Percentiles rank a stretch among this genome's conserved stretches.
Evolutionary conservation across 35 echinoderm and acorn worm genomes (phyloP).

Genomic region (Hemicentrotus pulcherrimus): DNA sequence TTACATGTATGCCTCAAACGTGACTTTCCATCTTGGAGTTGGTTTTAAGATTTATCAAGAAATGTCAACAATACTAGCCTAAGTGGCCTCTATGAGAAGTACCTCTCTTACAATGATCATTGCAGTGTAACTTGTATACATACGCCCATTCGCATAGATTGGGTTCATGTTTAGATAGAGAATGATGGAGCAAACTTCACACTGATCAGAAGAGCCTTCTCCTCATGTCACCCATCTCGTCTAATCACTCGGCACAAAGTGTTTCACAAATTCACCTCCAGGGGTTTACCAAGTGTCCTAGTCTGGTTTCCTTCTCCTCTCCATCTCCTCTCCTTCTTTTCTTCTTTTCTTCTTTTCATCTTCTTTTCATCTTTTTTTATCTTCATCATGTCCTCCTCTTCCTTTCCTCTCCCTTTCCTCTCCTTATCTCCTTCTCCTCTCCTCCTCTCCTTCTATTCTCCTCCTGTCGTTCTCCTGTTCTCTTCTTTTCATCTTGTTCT

Average conservation of each 20-base stretch:
- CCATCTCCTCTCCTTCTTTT: too few species aligned
- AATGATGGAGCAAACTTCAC: background rate
- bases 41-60: too few species aligned
- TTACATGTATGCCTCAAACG: too few species aligned
- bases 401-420: too few species aligned
- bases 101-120: background rate
- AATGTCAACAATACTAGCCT: too few species aligned
- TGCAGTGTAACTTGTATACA: background rate
- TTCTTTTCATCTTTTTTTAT: too few species aligned
- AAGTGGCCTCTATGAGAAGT: background rate
- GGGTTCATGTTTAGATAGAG: slow-evolving; percentile 2
- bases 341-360: too few species aligned
- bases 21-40: too few species aligned
- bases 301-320: background rate
- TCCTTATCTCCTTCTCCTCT: too few species aligned
- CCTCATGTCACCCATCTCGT: background rate
- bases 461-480: background rate
- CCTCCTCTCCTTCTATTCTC: too few species aligned
- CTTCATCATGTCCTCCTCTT: too few species aligned
- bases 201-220: background rate
- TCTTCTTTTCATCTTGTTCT: background rate
- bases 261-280: background rate
- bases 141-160: background rate
- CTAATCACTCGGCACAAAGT: background rate
- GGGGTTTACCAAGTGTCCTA: background rate